Evolutionary conservation across 2,888 invertebrate species (phyloP).

Genomic region (Dorcus hopei): DNA sequence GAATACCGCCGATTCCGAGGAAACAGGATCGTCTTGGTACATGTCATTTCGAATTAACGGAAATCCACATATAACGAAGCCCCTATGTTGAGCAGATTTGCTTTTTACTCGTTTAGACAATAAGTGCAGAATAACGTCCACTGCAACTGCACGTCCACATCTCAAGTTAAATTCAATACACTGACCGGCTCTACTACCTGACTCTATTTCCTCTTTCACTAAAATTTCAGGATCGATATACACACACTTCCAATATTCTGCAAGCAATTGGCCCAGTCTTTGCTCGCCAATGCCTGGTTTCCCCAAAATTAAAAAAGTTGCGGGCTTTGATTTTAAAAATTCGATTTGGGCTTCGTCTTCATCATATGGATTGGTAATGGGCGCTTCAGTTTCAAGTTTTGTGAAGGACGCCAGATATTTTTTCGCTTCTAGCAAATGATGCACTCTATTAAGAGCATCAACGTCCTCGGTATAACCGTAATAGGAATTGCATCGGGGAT

Average conservation of each 20-base stretch:
- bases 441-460: conserved; percentile 45
- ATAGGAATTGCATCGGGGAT: conserved; percentile 42
- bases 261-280: conserved; percentile 55
- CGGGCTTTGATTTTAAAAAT: conserved; percentile 53
- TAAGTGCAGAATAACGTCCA: conserved; percentile 53
- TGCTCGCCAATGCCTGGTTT: conserved; percentile 57
- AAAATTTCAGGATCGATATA: conserved; percentile 58
- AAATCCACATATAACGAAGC: conserved; percentile 64
- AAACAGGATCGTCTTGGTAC: conserved; percentile 44
- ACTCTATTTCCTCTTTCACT: conserved; percentile 57
- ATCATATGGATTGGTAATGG: conserved; percentile 47
- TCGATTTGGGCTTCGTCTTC: conserved; percentile 54
- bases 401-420: conserved; percentile 13
- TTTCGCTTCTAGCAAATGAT: conserved; percentile 33
- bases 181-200: conserved; percentile 54
- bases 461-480: conserved; percentile 49
- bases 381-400: conserved; percentile 4
- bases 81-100: conserved; percentile 56
- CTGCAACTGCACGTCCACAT: conserved; percentile 53
- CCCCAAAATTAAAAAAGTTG: conserved; percentile 58
- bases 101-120: conserved; percentile 54
- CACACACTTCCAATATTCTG: conserved; percentile 57
- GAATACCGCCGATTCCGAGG: conserved; percentile 45
- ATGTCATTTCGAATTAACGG: conserved; percentile 57
- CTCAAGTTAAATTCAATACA: conserved; percentile 59